Percentiles rank a stretch among this genome's conserved stretches.
Evolutionary conservation across 2,113 vertebrate species (phyloP).

Genomic region (Alectura lathami): DNA sequence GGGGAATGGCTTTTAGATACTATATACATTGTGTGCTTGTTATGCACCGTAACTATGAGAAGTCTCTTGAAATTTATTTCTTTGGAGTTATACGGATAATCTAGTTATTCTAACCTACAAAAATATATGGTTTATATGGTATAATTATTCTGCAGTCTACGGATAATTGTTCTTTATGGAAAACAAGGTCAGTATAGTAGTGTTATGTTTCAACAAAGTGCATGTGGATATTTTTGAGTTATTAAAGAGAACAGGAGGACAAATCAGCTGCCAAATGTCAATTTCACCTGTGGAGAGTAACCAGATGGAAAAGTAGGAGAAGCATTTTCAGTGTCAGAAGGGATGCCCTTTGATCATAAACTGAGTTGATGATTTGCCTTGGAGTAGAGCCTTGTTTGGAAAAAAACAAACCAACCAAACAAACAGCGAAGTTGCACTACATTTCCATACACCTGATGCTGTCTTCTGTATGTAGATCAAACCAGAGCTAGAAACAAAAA

Average conservation of each 20-base stretch:
- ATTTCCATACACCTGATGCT: background rate
- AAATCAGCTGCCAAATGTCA: background rate
- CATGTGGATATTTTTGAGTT: background rate
- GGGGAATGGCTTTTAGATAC: background rate
- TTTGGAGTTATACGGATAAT: background rate
- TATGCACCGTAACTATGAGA: background rate
- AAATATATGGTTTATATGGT: background rate
- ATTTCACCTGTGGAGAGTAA: background rate
- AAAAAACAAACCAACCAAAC: background rate
- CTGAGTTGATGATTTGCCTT: background rate
- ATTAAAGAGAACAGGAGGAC: background rate
- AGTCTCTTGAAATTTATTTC: background rate
- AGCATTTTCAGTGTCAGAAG: background rate
- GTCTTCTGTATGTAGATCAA: background rate
- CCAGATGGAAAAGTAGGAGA: background rate
- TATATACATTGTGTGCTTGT: background rate
- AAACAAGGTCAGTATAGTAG: background rate
- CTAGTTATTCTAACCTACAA: background rate
- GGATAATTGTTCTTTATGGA: background rate
- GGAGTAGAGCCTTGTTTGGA: background rate
- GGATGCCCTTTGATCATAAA: background rate
- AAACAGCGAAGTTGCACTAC: background rate
- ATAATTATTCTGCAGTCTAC: background rate
- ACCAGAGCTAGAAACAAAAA: background rate
- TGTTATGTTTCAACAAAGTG: background rate